Conservation (phyloP, 30 jellyfish, hydroid and myxozoan species). For the Hydractinia echinata region DNA sequence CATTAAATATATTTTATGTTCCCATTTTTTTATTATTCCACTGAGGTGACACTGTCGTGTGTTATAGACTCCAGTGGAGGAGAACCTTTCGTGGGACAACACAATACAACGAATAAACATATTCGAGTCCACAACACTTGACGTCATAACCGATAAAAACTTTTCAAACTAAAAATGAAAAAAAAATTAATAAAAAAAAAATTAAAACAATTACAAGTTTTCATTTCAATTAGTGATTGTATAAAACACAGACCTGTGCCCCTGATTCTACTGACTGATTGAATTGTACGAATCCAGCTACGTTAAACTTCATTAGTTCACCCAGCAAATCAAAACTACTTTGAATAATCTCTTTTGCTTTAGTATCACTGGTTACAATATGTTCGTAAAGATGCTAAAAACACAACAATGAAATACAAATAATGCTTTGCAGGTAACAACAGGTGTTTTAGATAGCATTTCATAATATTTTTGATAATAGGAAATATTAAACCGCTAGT, state of each 20-base stretch:
- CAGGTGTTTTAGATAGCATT: too few species aligned
- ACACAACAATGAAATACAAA: neutral
- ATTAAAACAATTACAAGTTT: neutral
- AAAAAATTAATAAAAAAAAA: neutral
- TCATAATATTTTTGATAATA: too few species aligned
- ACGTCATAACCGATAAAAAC: slow-evolving; percentile 86
- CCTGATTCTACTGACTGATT: slow-evolving; percentile 50
- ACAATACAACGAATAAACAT: slow-evolving; percentile 96
- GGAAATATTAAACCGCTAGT: too few species aligned
- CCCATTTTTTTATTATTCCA: slow-evolving; percentile 74
- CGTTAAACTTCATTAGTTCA: slow-evolving; percentile 94
- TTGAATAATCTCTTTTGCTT: slow-evolving; percentile 88
- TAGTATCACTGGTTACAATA: slow-evolving; percentile 63
- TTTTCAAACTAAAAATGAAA: slow-evolving; percentile 62
- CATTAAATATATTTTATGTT: slow-evolving; percentile 86
- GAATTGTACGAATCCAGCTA: slow-evolving; percentile 63
- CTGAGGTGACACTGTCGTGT: slow-evolving; percentile 56
- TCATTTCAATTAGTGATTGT: neutral
- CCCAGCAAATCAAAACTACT: slow-evolving; percentile 98
- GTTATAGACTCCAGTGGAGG: slow-evolving; percentile 17
- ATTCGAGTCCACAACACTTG: slow-evolving; percentile 93
- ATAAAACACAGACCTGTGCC: slow-evolving; percentile 54
- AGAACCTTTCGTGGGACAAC: slow-evolving; percentile 78
- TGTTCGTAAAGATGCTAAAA: slow-evolving; percentile 74
- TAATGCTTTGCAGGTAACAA: too few species aligned